Percentiles rank a stretch among this genome's conserved stretches.
Conservation (phyloP, 2,113 vertebrate species). For the Corydoras maculifer region DNA sequence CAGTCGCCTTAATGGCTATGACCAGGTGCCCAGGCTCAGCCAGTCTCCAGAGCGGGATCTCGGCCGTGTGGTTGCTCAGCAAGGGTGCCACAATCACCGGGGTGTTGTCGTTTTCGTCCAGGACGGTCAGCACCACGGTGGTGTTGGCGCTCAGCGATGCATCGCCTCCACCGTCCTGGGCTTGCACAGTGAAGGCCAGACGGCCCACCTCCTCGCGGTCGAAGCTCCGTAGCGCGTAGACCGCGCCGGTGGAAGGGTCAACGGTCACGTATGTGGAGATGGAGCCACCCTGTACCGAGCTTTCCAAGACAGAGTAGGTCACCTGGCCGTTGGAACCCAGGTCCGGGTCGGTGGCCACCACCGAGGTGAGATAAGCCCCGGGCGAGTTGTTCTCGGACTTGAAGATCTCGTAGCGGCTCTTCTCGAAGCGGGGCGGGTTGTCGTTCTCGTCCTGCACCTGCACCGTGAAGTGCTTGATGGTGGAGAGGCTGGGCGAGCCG, state of each 20-base stretch:
- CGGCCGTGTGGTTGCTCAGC: conserved; percentile 81
- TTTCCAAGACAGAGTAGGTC: conserved; percentile 86
- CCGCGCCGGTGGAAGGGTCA: conserved; percentile 87
- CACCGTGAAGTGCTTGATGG: conserved; percentile 91
- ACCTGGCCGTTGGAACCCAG: conserved; percentile 90
- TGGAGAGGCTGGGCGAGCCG: conserved; percentile 85
- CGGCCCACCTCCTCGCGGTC: conserved; percentile 90
- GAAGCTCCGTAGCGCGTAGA: conserved; percentile 88
- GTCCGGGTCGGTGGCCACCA: conserved; percentile 87
- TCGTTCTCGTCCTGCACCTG: conserved; percentile 93
- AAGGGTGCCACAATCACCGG: conserved; percentile 78
- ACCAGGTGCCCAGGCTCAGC: conserved; percentile 79
- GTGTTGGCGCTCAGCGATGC: conserved; percentile 70
- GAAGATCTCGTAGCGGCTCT: conserved; percentile 86
- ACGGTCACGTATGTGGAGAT: conserved; percentile 91
- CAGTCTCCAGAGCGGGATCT: conserved; percentile 79
- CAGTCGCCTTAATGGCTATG: conserved; percentile 77
- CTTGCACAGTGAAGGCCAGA: conserved; percentile 82
- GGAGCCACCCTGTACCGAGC: conserved; percentile 72
- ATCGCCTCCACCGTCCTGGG: conserved; percentile 69
- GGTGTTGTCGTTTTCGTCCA: conserved; percentile 91
- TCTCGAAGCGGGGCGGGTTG: conserved; percentile 90
- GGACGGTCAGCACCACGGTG: conserved; percentile 81
- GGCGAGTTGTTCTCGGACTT: conserved; percentile 95
- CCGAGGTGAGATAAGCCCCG: conserved; percentile 84